These are phyloP conservation scores for Micromussa lordhowensis DNA, from an alignment of 92 coral and sea anemone genomes.

Conservation along the genomic window DNA sequence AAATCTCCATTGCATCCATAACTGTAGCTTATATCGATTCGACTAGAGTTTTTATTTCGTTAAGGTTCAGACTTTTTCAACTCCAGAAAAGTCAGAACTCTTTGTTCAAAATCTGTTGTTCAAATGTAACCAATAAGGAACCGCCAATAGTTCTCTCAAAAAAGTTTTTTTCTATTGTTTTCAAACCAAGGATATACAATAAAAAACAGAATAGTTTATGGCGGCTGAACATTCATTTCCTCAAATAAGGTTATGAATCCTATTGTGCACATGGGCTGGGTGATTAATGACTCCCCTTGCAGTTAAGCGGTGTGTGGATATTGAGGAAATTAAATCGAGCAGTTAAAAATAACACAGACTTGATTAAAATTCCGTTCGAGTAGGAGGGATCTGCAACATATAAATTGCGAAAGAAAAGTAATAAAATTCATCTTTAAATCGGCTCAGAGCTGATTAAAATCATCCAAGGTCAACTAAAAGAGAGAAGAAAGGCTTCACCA, in stretches of 20 bases:
- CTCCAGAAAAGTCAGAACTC: too few species aligned
- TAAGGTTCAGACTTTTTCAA: too few species aligned
- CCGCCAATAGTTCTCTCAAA: too few species aligned
- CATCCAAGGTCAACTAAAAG: neutral
- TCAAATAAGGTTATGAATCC: neutral
- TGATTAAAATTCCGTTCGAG: constrained; percentile 8
- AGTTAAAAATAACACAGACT: constrained; percentile 7
- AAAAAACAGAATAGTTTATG: too few species aligned
- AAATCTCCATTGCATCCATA: too few species aligned
- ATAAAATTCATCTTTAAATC: neutral
- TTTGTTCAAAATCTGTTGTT: too few species aligned
- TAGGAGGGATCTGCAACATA: constrained; percentile 3
- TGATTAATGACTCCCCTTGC: neutral
- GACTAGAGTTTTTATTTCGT: too few species aligned
- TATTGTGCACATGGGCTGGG: neutral
- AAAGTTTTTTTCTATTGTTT: too few species aligned
- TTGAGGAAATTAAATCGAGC: neutral
- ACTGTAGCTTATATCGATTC: too few species aligned
- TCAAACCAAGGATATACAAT: too few species aligned
- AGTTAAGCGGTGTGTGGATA: neutral
- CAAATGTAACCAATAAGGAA: too few species aligned
- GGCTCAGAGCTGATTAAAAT: neutral
- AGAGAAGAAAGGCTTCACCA: neutral
- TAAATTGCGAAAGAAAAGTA: neutral
- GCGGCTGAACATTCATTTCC: too few species aligned